phyloP scores from a whole-genome alignment of 2,888 invertebrate species.

The Charanyca ferruginea region DNA sequence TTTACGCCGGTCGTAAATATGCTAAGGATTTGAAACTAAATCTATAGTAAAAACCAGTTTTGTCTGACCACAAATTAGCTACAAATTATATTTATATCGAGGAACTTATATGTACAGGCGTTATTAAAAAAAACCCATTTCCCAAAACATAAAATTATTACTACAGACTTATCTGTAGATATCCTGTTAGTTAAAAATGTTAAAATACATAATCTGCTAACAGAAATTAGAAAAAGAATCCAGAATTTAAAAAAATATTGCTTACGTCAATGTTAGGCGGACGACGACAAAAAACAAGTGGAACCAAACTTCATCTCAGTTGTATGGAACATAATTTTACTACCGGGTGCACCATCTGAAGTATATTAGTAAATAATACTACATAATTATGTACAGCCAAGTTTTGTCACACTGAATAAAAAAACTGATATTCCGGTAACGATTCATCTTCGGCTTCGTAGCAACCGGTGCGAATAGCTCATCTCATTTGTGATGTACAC shows the following conservation, averaged over 20 bases:
- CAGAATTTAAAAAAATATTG: constrained; percentile 72
- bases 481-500: constrained; percentile 78
- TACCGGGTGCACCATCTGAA: constrained; percentile 38
- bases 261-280: constrained; percentile 83
- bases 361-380: constrained; percentile 57
- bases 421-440: constrained; percentile 77
- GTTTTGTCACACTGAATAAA: constrained; percentile 62
- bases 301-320: constrained; percentile 42
- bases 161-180: constrained; percentile 61
- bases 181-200: constrained; percentile 48
- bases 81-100: constrained; percentile 47
- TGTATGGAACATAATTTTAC: constrained; percentile 53
- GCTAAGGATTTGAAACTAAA: constrained; percentile 56
- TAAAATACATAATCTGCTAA: constrained; percentile 36
- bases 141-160: constrained; percentile 59
- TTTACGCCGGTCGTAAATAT: constrained; percentile 62
- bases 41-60: constrained; percentile 53
- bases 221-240: constrained; percentile 60
- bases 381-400: constrained; percentile 60
- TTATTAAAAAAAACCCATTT: constrained; percentile 62
- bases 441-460: constrained; percentile 76
- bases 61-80: constrained; percentile 55
- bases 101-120: constrained; percentile 58
- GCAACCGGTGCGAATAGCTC: constrained; percentile 65
- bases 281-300: constrained; percentile 62